Base-by-base conservation (phyloP, 2,888 invertebrate genomes). In the Netelia melanura region DNA sequence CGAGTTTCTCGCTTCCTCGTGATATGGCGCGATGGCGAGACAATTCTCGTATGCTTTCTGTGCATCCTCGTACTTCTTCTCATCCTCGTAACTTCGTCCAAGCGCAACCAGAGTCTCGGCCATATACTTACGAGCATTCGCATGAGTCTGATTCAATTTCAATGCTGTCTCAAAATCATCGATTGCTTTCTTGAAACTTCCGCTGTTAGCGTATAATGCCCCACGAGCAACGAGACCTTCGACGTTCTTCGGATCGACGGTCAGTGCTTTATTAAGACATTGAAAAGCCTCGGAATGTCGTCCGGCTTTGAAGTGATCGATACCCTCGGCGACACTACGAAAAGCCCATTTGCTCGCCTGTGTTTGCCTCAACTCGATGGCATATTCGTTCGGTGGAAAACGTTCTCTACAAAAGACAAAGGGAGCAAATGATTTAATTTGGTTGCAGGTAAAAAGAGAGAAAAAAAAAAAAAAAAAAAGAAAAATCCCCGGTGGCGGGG, bases 311-410 rank as follows among this genome's bases (percentile, higher is more conserved):
- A 98, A 98, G 94, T 98, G 97, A 92, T 97, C 97, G 90, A 99
- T 98, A 30, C 99, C 99, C 94, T 98, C 98, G n/a, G 98, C 98
- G 30, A 99, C 98, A 92, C 95, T 95, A 93, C 97, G 96, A 94
- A 98, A 98, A 1, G 98, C 98, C 98, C 98, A 98, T 94, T 98
- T 98, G 93, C 97, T 97, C 68, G 98, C 98, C 94, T 99, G 98
- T 25, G 97, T 96, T 94, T 98, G 98, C 83, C 98, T 96, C 89
- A 99, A 95, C 93, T 97, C 97, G 89, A 96, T 95, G 56, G 98
- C 97, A 94, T 97, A 98, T 91, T 98, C 98, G 88, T 96, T 95
- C 86, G 97, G 95, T 52, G 97, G 96, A 92, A 98, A 98, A 91
- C 96, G 96, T 88, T 96, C 95, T 91, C 97, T 98, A 91, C 89